A percentile compares a stretch with the other conserved stretches of the same genome.
Evolutionary conservation across 2,888 invertebrate species (phyloP).

Genomic region (Nipponacmea schrenckii): DNA sequence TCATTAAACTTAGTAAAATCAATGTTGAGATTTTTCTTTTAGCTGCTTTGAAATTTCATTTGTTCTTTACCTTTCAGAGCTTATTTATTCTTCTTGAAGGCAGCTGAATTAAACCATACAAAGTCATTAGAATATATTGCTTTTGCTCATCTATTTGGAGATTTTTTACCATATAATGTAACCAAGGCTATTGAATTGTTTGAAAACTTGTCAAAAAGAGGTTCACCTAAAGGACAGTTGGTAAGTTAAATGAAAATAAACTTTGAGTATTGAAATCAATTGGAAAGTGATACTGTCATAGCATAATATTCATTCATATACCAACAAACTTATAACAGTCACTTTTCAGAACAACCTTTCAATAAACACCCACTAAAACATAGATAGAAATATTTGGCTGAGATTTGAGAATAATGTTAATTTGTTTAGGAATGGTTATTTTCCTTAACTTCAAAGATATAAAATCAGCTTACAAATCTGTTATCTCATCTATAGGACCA

Average conservation of each 20-base stretch:
- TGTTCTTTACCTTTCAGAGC: conserved; percentile 69
- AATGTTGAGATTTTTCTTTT: neutral
- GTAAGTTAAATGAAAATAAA: conserved; percentile 72
- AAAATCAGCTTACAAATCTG: no score
- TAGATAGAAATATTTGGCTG: no score
- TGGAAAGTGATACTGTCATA: no score
- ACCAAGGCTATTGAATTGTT: conserved; percentile 81
- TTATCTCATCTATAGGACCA: no score
- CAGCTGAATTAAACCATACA: conserved; percentile 83
- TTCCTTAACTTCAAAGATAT: no score
- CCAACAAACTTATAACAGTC: no score
- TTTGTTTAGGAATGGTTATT: no score
- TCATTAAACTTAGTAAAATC: neutral
- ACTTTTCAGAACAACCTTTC: no score
- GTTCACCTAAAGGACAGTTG: conserved; percentile 90
- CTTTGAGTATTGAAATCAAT: neutral
- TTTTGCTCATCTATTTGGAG: conserved; percentile 89
- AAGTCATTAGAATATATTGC: conserved; percentile 87
- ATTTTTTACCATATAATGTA: conserved; percentile 81
- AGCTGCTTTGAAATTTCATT: no score
- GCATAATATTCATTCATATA: no score
- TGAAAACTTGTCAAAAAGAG: conserved; percentile 78
- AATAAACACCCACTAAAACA: no score
- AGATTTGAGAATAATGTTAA: no score
- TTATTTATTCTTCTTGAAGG: conserved; percentile 80